A percentile compares a stretch with the other conserved stretches of the same genome.
These are phyloP conservation scores for Drosophila navojoa DNA, from an alignment of 1,140 invertebrate genomes.

Conservation along the genomic window DNA sequence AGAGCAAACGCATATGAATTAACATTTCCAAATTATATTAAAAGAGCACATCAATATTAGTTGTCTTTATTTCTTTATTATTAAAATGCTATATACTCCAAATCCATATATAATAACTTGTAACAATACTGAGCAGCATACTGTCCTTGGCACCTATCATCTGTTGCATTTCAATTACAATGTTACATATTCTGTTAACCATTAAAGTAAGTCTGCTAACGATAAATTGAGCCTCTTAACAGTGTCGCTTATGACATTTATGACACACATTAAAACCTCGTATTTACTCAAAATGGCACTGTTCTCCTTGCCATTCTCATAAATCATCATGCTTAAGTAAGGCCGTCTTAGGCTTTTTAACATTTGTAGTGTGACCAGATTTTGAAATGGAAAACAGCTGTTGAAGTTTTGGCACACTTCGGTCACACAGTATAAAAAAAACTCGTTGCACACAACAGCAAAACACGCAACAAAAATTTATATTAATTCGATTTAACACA, in stretches of 20 bases:
- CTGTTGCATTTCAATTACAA: slow-evolving; percentile 1
- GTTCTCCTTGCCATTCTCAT: not conserved
- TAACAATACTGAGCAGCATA: not conserved
- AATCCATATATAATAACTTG: not conserved
- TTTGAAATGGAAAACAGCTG: slow-evolving; percentile 31
- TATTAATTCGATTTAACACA: slow-evolving; percentile 45
- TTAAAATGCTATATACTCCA: too few relatives aligned
- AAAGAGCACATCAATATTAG: not conserved
- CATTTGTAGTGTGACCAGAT: slow-evolving; percentile 13
- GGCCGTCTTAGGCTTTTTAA: slow-evolving; percentile 17
- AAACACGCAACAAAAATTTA: slow-evolving; percentile 55
- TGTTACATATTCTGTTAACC: not conserved
- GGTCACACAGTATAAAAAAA: slow-evolving; percentile 50
- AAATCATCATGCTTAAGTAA: not conserved
- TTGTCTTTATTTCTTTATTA: too few relatives aligned
- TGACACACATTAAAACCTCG: not conserved
- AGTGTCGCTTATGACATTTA: not conserved
- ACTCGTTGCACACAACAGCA: slow-evolving; percentile 48
- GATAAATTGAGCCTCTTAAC: not conserved
- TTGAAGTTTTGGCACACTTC: slow-evolving; percentile 25
- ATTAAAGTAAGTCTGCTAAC: not conserved
- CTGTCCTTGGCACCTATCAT: slow-evolving; percentile 1
- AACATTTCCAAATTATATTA: not conserved
- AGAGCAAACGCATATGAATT: not conserved
- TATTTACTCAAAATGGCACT: slow-evolving; percentile 19